These are phyloP conservation scores for Pristionchus maxplancki DNA, from an alignment of 2,888 invertebrate species.

Conservation along the genomic window DNA sequence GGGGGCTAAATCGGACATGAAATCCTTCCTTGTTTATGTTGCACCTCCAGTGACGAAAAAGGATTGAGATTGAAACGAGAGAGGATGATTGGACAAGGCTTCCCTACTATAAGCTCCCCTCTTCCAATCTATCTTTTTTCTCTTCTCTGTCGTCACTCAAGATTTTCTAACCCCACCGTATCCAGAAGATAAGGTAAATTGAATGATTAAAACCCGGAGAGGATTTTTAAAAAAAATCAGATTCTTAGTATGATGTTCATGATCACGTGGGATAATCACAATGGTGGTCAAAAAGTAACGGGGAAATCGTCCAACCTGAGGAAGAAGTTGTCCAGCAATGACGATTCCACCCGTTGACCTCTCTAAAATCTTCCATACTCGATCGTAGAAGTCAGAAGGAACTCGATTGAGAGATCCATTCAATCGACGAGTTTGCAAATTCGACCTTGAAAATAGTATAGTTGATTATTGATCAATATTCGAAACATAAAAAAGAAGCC, in stretches of 20 bases:
- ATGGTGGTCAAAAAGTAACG: too few species aligned
- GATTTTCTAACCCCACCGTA: not conserved
- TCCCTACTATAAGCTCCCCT: conserved; percentile 9
- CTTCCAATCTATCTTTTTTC: not conserved
- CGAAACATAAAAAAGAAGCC: too few species aligned
- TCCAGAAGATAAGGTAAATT: not conserved
- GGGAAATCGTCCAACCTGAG: conserved; percentile 82
- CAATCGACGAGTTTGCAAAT: conserved; percentile 89
- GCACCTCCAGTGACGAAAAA: conserved; percentile 35
- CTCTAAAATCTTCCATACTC: conserved; percentile 94
- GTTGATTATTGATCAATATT: not conserved
- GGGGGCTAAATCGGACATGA: not conserved
- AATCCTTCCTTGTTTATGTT: conserved; percentile 35
- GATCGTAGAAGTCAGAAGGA: conserved; percentile 93
- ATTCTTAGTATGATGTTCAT: too few species aligned
- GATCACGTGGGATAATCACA: too few species aligned
- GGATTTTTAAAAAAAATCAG: not conserved
- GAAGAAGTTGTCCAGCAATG: conserved; percentile 89
- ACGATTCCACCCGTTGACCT: conserved; percentile 88
- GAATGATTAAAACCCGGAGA: not conserved
- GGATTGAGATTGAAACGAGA: not conserved
- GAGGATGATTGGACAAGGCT: conserved; percentile 11
- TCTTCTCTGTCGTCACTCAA: not conserved
- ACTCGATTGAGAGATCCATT: conserved; percentile 97
- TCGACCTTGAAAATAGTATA: conserved; percentile 81